Conservation (phyloP, 2,888 invertebrate species). For the Sturmia bella region DNA sequence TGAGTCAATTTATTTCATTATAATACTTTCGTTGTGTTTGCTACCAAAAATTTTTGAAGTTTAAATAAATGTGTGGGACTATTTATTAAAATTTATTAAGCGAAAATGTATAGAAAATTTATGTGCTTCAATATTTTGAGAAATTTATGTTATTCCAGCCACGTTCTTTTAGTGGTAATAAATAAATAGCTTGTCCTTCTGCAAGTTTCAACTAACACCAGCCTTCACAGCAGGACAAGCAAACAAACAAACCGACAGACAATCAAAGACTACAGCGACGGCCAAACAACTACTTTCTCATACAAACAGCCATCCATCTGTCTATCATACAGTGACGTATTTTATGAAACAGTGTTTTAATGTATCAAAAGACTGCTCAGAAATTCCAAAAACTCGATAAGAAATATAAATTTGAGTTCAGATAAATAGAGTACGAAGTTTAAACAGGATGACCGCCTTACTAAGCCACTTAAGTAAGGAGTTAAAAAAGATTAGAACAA, state of each 20-base stretch:
- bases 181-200: conserved; percentile 68
- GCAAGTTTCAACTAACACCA: conserved; percentile 55
- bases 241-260: conserved; percentile 40
- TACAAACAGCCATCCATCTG: conserved; percentile 37
- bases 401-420: no score
- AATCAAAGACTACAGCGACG: neutral
- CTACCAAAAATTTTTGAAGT: neutral
- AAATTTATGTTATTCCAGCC: conserved; percentile 65
- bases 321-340: conserved; percentile 27
- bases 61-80: conserved; percentile 4
- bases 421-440: no score
- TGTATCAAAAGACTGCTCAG: neutral
- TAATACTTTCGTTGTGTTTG: conserved; percentile 3
- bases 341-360: neutral
- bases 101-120: conserved; percentile 67
- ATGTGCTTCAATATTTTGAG: conserved; percentile 66
- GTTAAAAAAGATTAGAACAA: no score
- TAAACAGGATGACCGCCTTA: no score
- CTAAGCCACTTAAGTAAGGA: no score
- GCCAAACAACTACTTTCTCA: conserved; percentile 29
- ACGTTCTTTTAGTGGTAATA: conserved; percentile 66
- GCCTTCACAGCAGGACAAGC: conserved; percentile 52
- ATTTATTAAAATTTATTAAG: conserved; percentile 68
- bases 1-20: conserved; percentile 23
- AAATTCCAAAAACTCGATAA: no score